These are phyloP conservation scores for Drosophila albomicans DNA, from an alignment of 1,140 invertebrate species.

Conservation along the genomic window DNA sequence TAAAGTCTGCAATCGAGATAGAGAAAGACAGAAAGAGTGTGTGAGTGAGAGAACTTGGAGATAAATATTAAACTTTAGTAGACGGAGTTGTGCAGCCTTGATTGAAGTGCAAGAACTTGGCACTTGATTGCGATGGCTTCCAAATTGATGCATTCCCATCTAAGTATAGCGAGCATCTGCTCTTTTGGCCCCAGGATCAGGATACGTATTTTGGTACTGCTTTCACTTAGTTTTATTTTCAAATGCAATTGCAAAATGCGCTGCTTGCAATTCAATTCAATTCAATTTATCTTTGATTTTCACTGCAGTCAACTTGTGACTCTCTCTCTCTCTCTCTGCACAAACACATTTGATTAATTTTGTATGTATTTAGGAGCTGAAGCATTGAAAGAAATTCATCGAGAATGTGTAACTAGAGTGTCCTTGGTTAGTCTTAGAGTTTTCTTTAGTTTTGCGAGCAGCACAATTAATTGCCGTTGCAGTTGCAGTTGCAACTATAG, in stretches of 20 bases:
- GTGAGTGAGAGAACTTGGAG: not conserved
- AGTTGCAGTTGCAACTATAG: slow-evolving; percentile 2
- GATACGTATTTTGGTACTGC: not conserved
- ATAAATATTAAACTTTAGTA: slow-evolving; percentile 33
- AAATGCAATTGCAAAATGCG: slow-evolving; percentile 66
- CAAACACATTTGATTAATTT: slow-evolving; percentile 68
- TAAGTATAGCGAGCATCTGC: slow-evolving; percentile 10
- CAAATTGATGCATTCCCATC: slow-evolving; percentile 49
- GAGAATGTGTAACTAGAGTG: not conserved
- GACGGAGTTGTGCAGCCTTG: slow-evolving; percentile 7
- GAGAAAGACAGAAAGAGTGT: slow-evolving; percentile 22
- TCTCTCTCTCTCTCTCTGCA: slow-evolving; percentile 17
- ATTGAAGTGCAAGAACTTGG: slow-evolving; percentile 37
- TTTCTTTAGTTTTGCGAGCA: not conserved
- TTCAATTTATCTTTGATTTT: slow-evolving; percentile 69
- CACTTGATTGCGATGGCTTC: slow-evolving; percentile 41
- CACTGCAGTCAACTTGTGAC: slow-evolving; percentile 28
- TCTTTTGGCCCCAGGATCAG: not conserved
- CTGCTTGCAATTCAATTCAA: slow-evolving; percentile 65
- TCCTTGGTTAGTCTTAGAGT: slow-evolving; percentile 12
- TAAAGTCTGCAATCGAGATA: slow-evolving; percentile 51
- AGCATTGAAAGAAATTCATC: not conserved
- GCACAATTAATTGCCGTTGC: slow-evolving; percentile 57
- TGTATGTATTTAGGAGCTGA: slow-evolving; percentile 47
- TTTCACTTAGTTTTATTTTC: slow-evolving; percentile 66